Percentiles rank a stretch among this genome's conserved stretches.
Evolutionary conservation across 2,113 vertebrate species (phyloP).

Genomic region (Glaucidium brasilianum): DNA sequence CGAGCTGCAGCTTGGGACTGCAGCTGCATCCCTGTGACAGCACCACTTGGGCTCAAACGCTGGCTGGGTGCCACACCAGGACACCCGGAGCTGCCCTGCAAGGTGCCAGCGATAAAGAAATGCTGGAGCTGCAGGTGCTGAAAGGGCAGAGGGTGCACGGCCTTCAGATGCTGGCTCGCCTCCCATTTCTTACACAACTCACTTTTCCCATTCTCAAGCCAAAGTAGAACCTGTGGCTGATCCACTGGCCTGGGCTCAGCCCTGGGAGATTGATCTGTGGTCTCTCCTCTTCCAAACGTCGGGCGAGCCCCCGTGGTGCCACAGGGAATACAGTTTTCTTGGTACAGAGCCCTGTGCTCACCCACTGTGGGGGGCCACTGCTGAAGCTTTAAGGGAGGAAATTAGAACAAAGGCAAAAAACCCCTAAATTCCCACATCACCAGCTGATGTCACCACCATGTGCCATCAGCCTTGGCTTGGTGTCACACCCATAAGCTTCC

Average conservation of each 20-base stretch:
- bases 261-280: not conserved
- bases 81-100: not conserved
- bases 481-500: not conserved
- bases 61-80: not conserved
- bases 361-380: rapidly evolving
- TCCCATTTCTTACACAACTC: not conserved
- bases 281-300: rapidly evolving
- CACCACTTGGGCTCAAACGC: not conserved
- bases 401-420: not conserved
- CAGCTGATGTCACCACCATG: not conserved
- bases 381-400: not conserved
- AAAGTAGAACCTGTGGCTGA: rapidly evolving
- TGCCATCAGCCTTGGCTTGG: not conserved
- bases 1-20: rapidly evolving
- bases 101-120: not conserved
- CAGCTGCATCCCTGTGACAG: not conserved
- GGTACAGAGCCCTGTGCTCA: rapidly evolving
- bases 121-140: not conserved
- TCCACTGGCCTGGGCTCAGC: not conserved
- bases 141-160: not conserved
- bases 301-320: rapidly evolving
- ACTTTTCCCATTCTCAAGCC: not conserved
- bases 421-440: not conserved
- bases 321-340: rapidly evolving
- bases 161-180: not conserved